Base-by-base conservation (phyloP, 1,140 invertebrate species). In the Pseudobourletiella spinata region DNA sequence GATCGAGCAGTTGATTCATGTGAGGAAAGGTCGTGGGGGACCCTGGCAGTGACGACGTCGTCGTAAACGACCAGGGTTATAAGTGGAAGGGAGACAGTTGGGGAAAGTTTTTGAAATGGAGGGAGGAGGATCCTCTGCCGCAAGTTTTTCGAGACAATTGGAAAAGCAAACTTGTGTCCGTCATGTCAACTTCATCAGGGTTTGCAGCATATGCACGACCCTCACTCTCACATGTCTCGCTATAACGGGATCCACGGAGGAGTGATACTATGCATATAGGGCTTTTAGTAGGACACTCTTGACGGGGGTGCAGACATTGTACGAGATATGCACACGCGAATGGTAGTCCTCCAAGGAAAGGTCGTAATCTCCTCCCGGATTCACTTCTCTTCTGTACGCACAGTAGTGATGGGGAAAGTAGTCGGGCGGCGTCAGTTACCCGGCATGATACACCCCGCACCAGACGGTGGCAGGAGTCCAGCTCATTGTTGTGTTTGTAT, bases 131-230 rank as follows among this genome's bases (percentile, higher is more conserved):
- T 22, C 11, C 6, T 6, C 6, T 18, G 6, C 20, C 44, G 20
- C 18, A 6, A 48, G 20, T n/a, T n/a, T n/a, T 6, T 48, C 14
- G 44, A 48, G 44, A 48, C 44, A 48, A 48, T 48, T 48, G 44
- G 44, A 48, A 48, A 48, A 48, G 44, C 44, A 48, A 48, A 48
- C 44, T 48, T 48, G 44, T 48, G 44, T 48, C 11, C 20, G 44
- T 48, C 6, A 4, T 48, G 11, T 48, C 20, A 22, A 6, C 20
- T 22, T 48, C 44, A 48, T 22, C 20, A 11, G 20, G 8, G 44
- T 39, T n/a, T 11, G 11, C 35, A 39, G 35, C n/a, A n/a, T 11
- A 39, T 11, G 35, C 11, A 39, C n/a, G n/a, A n/a, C n/a, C n/a
- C n/a, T n/a, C 35, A 39, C 35, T 11, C 35, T 11, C 35, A 39